phyloP scores from a whole-genome alignment of 2,888 invertebrate species.

The Brenthis hecate region DNA sequence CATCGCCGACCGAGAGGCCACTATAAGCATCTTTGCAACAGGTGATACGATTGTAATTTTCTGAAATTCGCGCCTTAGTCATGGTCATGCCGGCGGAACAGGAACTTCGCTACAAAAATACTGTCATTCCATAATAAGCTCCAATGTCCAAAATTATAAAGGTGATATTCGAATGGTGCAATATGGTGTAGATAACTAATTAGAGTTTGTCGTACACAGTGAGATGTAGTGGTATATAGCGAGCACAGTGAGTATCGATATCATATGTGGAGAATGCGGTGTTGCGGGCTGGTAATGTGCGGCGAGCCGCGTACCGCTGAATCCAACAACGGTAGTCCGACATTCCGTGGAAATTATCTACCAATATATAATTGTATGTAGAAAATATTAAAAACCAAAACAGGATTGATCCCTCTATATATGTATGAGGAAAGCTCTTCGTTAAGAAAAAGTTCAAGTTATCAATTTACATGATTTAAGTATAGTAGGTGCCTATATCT shows the following conservation, averaged over 20 bases:
- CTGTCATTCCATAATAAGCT: slow-evolving; percentile 5
- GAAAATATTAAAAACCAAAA: slow-evolving; percentile 4
- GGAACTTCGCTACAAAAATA: slow-evolving; percentile 13
- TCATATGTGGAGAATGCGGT: slow-evolving; percentile 49
- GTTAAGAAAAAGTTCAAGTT: too few relatives aligned
- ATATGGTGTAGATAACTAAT: slow-evolving; percentile 13
- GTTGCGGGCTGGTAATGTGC: slow-evolving; percentile 50
- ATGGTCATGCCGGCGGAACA: slow-evolving; percentile 30
- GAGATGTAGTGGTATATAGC: slow-evolving; percentile 8
- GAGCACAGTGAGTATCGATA: slow-evolving; percentile 41
- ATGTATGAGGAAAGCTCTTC: too few relatives aligned
- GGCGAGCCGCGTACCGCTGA: slow-evolving; percentile 47
- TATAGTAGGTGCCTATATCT: too few relatives aligned
- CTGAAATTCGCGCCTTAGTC: slow-evolving; percentile 42
- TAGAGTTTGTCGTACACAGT: slow-evolving; percentile 7
- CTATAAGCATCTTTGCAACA: slow-evolving; percentile 39
- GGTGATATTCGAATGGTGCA: slow-evolving; percentile 15
- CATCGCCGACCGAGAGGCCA: slow-evolving; percentile 21
- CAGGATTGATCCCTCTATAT: too few relatives aligned
- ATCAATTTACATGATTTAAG: too few relatives aligned
- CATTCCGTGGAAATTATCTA: slow-evolving; percentile 37
- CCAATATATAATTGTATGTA: slow-evolving; percentile 2
- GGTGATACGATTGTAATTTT: slow-evolving; percentile 44
- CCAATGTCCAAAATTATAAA: background rate
- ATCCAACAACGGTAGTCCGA: slow-evolving; percentile 40